Conservation (phyloP, 2,113 vertebrate species). For the Chunga burmeisteri region DNA sequence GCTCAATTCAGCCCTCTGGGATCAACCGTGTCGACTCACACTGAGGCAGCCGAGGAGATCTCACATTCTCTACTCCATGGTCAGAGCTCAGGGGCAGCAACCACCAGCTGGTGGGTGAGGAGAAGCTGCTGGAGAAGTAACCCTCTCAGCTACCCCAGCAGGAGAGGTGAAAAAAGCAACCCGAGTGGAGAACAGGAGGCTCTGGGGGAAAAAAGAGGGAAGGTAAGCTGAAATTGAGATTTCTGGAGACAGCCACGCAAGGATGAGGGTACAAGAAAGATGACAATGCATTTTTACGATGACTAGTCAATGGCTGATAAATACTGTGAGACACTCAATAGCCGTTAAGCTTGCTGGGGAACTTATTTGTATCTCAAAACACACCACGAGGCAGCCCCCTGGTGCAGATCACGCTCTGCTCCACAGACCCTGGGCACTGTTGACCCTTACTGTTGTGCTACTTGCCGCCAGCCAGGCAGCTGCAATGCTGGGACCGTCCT, state of each 20-base stretch:
- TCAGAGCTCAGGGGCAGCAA: neutral
- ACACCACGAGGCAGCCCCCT: neutral
- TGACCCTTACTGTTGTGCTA: neutral
- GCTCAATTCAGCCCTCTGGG: neutral
- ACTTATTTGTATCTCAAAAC: neutral
- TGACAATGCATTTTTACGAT: neutral
- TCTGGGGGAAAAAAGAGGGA: neutral
- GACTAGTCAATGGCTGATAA: neutral
- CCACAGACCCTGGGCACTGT: neutral
- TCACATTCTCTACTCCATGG: rapidly evolving
- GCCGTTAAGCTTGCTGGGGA: neutral
- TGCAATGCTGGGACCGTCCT: rapidly evolving
- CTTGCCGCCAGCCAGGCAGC: neutral
- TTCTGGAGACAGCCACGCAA: neutral
- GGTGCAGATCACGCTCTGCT: neutral
- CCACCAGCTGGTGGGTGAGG: neutral
- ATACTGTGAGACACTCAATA: neutral
- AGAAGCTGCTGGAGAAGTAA: neutral
- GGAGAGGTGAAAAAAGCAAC: neutral
- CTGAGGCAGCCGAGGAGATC: neutral
- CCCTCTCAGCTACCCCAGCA: neutral
- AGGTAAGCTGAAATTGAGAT: neutral
- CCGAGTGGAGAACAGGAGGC: neutral
- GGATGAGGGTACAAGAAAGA: neutral
- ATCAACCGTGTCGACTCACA: rapidly evolving